These are phyloP conservation scores for Crossocerus cetratus DNA, from an alignment of 2,888 invertebrate species.

Conservation along the genomic window DNA sequence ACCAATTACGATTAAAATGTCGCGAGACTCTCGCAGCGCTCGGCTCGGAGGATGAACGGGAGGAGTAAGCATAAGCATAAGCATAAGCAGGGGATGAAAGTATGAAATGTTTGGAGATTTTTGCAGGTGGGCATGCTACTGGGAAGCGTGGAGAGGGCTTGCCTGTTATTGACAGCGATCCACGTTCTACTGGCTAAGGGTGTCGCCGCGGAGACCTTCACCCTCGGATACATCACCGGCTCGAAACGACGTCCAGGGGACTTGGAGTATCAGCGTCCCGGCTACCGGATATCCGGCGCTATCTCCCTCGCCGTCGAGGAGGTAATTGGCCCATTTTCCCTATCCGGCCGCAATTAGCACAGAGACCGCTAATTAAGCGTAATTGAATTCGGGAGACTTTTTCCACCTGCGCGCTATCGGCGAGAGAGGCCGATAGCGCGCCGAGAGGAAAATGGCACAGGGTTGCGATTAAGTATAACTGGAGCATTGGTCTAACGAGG, in stretches of 20 bases:
- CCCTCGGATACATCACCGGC: constrained; percentile 91
- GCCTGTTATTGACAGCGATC: constrained; percentile 67
- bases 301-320: constrained; percentile 92
- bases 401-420: not conserved
- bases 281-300: constrained; percentile 86
- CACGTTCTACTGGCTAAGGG: constrained; percentile 61
- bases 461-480: not conserved
- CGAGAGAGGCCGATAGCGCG: not conserved
- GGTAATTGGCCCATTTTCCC: constrained; percentile 75
- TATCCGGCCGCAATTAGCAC: constrained; percentile 34
- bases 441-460: not conserved
- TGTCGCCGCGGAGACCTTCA: constrained; percentile 81
- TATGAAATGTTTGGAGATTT: constrained; percentile 31
- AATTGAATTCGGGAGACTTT: constrained; percentile 16
- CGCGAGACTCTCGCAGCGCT: not conserved
- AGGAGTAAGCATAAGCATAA: too few species aligned
- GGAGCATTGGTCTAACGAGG: not conserved
- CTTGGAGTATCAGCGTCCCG: constrained; percentile 88
- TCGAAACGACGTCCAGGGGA: constrained; percentile 88
- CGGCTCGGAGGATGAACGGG: not conserved
- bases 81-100: not conserved
- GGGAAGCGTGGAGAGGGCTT: constrained; percentile 64
- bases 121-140: constrained; percentile 65
- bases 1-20: not conserved
- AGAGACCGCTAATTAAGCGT: constrained; percentile 41